Evolutionary conservation across 2,113 vertebrate genomes (phyloP), one percentile per base, ranked within the genome.

Genomic region (Halichoeres trimaculatus): DNA sequence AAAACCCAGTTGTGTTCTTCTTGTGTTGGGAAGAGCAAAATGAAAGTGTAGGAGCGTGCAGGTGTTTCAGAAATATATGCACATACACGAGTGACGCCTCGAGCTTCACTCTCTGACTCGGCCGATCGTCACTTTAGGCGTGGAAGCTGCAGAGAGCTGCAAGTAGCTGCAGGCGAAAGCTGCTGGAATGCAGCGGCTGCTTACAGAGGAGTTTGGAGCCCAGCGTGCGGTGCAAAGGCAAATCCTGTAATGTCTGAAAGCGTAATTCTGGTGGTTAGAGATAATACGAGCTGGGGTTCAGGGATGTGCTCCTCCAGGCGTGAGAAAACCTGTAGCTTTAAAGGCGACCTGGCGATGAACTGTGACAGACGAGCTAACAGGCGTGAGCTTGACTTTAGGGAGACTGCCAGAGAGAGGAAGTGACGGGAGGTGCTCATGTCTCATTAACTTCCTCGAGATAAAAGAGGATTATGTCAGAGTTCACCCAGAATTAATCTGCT

Each of bases 1-100:
- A 56, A 56, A 38, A 6, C 7, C 23, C 23, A 17, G 16, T 10
- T 50, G 45, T 47, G 36, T 19, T 38, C 2, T 38, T 36, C 19
- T 54, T 10, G 34, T 60, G 47, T 55, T 47, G 5, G 24, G 57
- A 26, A 58, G 58, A 64, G 24, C 13, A 55, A 51, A 64, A 35
- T 36, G 0, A 54, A 59, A 40, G 62, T 48, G 43, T n/a, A 20
- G 48, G 8, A 20, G 20, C 47, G 8, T 45, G 43, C 16, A 14
- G 41, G 19, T 24, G 10, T 17, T 10, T 10, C 11, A 19, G 24
- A 58, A 26, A 48, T 16, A 4, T 20, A 1, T 51, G n/a, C 35
- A 4, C 20, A 24, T 48, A 8, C 34, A 3, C 45, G 45, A 45
- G 2, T 17, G 13, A 26, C 20, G 10, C 59, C 41, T 50, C 35